Base-by-base conservation (phyloP, 2,888 invertebrate species). In the Pseudococcus jackbeardsleyi region DNA sequence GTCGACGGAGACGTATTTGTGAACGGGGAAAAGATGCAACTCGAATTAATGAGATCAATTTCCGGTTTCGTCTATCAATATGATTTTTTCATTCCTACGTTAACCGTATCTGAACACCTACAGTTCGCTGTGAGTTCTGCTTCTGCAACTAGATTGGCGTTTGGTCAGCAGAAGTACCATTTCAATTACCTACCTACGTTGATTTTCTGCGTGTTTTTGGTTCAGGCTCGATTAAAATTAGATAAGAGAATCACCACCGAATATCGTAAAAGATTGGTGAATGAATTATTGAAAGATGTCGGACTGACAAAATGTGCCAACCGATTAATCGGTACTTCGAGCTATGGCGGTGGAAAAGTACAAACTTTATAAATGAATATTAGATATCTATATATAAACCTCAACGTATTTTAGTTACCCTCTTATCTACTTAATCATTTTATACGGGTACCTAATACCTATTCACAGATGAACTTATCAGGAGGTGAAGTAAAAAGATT, bases 401-500 rank as follows among this genome's bases (percentile, higher is more conserved):
- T n/a, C n/a, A n/a, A n/a, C n/a, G n/a, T n/a, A n/a, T n/a, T n/a
- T n/a, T n/a, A n/a, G n/a, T n/a, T n/a, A n/a, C n/a, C n/a, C n/a
- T n/a, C n/a, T n/a, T n/a, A n/a, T n/a, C n/a, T n/a, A n/a, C n/a
- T n/a, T n/a, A n/a, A n/a, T n/a, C n/a, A n/a, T n/a, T n/a, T n/a
- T n/a, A n/a, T n/a, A n/a, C n/a, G n/a, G n/a, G n/a, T n/a, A n/a
- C n/a, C n/a, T n/a, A n/a, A n/a, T n/a, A n/a, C n/a, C n/a, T n/a
- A n/a, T 79, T 72, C 89, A 11, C 86, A 90, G 90, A 88, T 89
- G 3, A 89, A 97, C 0, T 93, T 99, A 0, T 98, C 98, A 0
- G 98, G 98, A 0, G 99, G 99, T 0, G 99, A 99, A 91, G 95
- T 96, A 91, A 98, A 98, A 91, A 93, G 98, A 88, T 92, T 99